Conservation (phyloP, 2,113 vertebrate genomes). For the Tympanuchus pallidicinctus region DNA sequence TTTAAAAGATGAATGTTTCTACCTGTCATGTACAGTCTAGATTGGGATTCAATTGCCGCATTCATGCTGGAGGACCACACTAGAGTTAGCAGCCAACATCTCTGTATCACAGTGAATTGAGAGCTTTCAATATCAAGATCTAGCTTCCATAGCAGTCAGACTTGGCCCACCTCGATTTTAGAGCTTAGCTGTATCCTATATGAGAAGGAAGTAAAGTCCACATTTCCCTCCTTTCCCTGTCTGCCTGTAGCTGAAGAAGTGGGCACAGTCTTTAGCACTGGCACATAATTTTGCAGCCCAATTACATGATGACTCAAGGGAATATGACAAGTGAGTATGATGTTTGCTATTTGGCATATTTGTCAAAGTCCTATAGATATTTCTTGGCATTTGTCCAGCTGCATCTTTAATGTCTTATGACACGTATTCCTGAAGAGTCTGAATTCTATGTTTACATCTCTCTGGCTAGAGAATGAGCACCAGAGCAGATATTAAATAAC, state of each 20-base stretch:
- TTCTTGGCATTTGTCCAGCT: constrained; percentile 30
- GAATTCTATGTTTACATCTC: constrained; percentile 6
- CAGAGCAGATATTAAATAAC: not conserved
- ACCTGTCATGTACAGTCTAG: not conserved
- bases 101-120: not conserved
- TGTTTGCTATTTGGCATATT: constrained; percentile 38
- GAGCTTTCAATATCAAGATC: not conserved
- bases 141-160: not conserved
- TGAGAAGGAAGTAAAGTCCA: accelerated
- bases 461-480: constrained; percentile 23
- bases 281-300: constrained; percentile 32
- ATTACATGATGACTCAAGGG: not conserved
- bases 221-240: not conserved
- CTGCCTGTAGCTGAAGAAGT: not conserved
- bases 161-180: not conserved
- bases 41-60: not conserved
- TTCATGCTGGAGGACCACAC: not conserved
- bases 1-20: not conserved
- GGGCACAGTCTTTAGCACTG: not conserved
- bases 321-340: not conserved
- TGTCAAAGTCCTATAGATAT: constrained; percentile 32
- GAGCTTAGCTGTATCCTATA: not conserved
- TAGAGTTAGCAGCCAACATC: not conserved
- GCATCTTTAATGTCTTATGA: constrained; percentile 13
- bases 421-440: constrained; percentile 8